Evolutionary conservation across 1,140 invertebrate species (phyloP).

Genomic region (Pygmarrhopalites habei): DNA sequence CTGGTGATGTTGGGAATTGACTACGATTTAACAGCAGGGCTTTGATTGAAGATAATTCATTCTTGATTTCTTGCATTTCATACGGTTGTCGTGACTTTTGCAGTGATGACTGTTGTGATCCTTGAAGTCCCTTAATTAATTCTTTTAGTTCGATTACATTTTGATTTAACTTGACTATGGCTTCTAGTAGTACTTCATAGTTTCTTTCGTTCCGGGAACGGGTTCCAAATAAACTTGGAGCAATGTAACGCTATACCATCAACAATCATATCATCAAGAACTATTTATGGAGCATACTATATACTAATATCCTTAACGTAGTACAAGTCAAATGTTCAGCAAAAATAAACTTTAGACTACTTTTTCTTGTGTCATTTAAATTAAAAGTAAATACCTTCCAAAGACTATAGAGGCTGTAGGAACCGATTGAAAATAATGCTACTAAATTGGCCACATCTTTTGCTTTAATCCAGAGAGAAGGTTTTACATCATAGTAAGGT

Average conservation of each 20-base stretch:
- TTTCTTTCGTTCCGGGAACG: slow-evolving; percentile 31
- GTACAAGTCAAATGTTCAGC: too few species aligned
- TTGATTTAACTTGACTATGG: slow-evolving; percentile 30
- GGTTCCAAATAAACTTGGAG: slow-evolving; percentile 33
- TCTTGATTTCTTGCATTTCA: slow-evolving; percentile 30
- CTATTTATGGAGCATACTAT: too few species aligned
- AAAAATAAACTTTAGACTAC: too few species aligned
- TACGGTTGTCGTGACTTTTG: slow-evolving; percentile 9
- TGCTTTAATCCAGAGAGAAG: slow-evolving; percentile 35
- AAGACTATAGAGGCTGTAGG: slow-evolving; percentile 34
- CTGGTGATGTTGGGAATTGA: slow-evolving; percentile 30
- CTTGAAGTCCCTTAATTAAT: slow-evolving; percentile 18
- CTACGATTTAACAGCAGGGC: slow-evolving; percentile 25
- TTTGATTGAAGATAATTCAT: slow-evolving; percentile 31
- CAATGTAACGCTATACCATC: slow-evolving; percentile 27
- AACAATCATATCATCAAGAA: too few species aligned
- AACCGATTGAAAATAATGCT: slow-evolving; percentile 36
- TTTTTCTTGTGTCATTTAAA: too few species aligned
- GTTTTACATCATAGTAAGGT: slow-evolving; percentile 4
- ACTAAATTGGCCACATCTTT: slow-evolving; percentile 38
- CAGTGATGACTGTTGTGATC: neutral
- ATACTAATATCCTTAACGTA: too few species aligned
- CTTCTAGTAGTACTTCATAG: slow-evolving; percentile 23
- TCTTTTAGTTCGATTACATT: slow-evolving; percentile 32
- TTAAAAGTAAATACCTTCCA: slow-evolving; percentile 36